These are phyloP conservation scores for Lacanobia oleracea DNA, from an alignment of 2,888 invertebrate species.

Conservation along the genomic window DNA sequence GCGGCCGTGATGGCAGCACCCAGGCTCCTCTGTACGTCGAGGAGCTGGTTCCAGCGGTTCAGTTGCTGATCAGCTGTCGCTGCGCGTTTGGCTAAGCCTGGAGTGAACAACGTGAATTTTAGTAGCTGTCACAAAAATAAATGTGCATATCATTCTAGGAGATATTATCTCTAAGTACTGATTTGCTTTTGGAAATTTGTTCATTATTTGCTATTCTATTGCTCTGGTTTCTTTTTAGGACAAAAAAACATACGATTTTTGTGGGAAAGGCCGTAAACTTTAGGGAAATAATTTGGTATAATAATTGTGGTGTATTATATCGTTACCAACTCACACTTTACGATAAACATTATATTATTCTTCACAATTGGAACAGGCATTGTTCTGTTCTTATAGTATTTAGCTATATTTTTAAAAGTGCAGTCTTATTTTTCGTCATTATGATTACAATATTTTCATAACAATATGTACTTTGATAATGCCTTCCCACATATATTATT, in stretches of 20 bases:
- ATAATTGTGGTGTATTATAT: background rate
- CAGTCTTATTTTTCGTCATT: background rate
- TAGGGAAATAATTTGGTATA: background rate
- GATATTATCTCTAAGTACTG: too few species aligned
- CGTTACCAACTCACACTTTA: background rate
- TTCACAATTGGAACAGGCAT: background rate
- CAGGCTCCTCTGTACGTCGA: slow-evolving; percentile 93
- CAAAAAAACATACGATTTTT: too few species aligned
- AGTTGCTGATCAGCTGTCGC: slow-evolving; percentile 91
- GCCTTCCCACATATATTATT: background rate
- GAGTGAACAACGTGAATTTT: background rate
- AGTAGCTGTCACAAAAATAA: background rate
- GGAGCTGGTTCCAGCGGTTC: slow-evolving; percentile 94
- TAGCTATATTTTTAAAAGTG: background rate
- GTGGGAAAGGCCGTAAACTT: background rate
- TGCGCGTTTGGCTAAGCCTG: slow-evolving; percentile 91
- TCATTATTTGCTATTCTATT: too few species aligned
- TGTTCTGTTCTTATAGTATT: background rate
- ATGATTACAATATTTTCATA: background rate
- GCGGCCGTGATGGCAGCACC: slow-evolving; percentile 93
- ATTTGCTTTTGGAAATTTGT: too few species aligned
- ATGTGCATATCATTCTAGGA: too few species aligned
- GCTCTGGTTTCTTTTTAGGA: too few species aligned
- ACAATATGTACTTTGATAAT: background rate
- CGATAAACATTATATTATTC: background rate